Percentiles rank a stretch among this genome's conserved stretches.
Evolutionary conservation across 2,888 invertebrate species (phyloP).

Genomic region (Bimastos eiseni): DNA sequence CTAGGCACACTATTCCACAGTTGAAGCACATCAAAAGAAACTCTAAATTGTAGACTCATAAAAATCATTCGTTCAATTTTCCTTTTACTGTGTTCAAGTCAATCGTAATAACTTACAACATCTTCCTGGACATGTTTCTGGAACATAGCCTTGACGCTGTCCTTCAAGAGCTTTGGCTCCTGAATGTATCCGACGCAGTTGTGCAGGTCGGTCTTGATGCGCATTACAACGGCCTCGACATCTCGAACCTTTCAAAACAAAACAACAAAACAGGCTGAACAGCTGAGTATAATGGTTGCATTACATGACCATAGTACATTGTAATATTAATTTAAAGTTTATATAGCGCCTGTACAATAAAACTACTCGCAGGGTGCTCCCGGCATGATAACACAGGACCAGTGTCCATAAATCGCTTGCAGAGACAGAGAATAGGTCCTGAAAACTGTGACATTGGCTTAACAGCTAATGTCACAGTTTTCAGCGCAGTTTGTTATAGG

Average conservation of each 20-base stretch:
- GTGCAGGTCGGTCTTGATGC: conserved; percentile 80
- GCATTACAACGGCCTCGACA: conserved; percentile 67
- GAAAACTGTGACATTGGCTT: no score
- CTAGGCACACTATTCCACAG: no score
- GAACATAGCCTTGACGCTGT: conserved; percentile 64
- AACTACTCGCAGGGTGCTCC: no score
- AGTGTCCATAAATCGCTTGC: no score
- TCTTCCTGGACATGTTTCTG: conserved; percentile 63
- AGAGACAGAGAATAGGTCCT: no score
- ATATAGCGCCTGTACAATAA: no score
- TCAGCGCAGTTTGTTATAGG: no score
- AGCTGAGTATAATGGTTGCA: not conserved
- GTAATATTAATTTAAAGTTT: not conserved
- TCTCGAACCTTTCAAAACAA: conserved; percentile 54
- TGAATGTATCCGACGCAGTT: conserved; percentile 78
- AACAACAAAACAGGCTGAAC: not conserved
- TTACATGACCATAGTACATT: not conserved
- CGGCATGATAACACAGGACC: no score
- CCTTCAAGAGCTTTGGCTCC: conserved; percentile 71
- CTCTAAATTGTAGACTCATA: no score
- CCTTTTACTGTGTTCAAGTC: not conserved
- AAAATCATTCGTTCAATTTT: no score
- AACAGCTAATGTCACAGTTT: no score
- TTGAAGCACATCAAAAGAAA: no score
- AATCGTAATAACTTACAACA: conserved; percentile 57